Base-by-base conservation (phyloP, 2,113 vertebrate genomes). In the Nerophis lumbriciformis region DNA sequence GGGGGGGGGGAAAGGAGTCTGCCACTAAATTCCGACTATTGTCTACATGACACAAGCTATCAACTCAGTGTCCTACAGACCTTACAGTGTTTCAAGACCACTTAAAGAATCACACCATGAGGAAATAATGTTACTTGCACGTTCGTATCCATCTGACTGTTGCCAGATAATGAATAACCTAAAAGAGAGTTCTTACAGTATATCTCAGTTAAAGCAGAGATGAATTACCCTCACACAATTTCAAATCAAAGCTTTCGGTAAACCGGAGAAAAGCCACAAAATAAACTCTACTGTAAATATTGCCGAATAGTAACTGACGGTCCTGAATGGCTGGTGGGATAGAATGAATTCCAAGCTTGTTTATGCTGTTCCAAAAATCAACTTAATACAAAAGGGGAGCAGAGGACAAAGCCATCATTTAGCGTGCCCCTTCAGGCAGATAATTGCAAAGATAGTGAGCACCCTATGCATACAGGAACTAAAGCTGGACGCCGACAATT, bases 391-490 rank as follows among this genome's bases (percentile, higher is more conserved):
- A 87, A 87, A 79, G 80, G 66, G 81, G 79, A 84, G 69, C 71
- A 21, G 80, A 83, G 84, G 73, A 91, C 88, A 90, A 90, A 89
- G 88, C 78, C 82, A 80, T 87, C 81, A 87, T 90, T 92, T 93
- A 92, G 79, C 78, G 63, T 81, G 81, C 49, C 82, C 87, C 88
- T 79, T 91, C 89, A 90, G 89, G 88, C 92, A 92, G 90, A 90
- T 89, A 90, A 92, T 92, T 83, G 69, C 79, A 86, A 83, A 88
- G 88, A 85, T 88, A 83, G 83, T 82, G 83, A 81, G 65, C 75
- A 79, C 80, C 85, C 83, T 79, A 83, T 85, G 73, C 76, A 85
- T 79, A 85, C 75, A 79, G 76, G 83, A 78, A 82, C 85, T 87
- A 83, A 92, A 81, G 82, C 88, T 79, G 78, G 84, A 87, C 67